Evolutionary conservation across 2,797 vertebrate genomes (phyloP).

Genomic region (Labeo calbasu): DNA sequence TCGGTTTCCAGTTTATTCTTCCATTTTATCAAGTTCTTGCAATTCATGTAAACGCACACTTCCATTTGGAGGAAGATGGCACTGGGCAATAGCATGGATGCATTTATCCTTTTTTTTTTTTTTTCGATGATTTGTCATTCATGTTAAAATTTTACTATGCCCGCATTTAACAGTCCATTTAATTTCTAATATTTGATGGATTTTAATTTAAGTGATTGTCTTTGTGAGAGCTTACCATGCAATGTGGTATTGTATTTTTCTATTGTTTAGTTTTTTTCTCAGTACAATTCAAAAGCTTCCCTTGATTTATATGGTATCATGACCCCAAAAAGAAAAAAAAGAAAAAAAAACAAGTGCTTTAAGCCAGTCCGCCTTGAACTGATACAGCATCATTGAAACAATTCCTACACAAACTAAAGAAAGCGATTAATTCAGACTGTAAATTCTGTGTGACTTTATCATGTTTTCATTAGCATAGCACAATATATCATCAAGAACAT

Average conservation of each 20-base stretch:
- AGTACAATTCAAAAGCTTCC: constrained; percentile 75
- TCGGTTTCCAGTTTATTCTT: no score
- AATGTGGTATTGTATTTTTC: constrained; percentile 74
- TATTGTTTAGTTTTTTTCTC: constrained; percentile 68
- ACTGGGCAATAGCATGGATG: constrained; percentile 1
- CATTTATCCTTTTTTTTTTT: background rate
- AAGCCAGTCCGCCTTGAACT: constrained; percentile 74
- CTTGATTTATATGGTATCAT: constrained; percentile 69
- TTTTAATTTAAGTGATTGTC: constrained; percentile 53
- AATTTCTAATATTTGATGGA: constrained; percentile 48
- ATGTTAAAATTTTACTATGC: background rate
- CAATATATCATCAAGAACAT: constrained; percentile 8
- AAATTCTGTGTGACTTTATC: constrained; percentile 1
- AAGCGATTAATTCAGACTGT: background rate
- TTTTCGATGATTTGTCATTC: background rate
- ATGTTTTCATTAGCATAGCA: constrained; percentile 10
- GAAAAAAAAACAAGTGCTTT: constrained; percentile 77
- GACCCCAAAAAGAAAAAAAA: constrained; percentile 50
- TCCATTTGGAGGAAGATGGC: constrained; percentile 11
- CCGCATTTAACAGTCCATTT: background rate
- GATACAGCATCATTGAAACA: constrained; percentile 46
- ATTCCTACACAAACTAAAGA: constrained; percentile 19
- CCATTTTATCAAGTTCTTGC: background rate
- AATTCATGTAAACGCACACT: background rate
- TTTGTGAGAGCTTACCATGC: constrained; percentile 57